Evolutionary conservation across 2,797 vertebrate genomes (phyloP), one percentile per base, ranked within the genome.

Genomic region (Tokudaia muenninki): DNA sequence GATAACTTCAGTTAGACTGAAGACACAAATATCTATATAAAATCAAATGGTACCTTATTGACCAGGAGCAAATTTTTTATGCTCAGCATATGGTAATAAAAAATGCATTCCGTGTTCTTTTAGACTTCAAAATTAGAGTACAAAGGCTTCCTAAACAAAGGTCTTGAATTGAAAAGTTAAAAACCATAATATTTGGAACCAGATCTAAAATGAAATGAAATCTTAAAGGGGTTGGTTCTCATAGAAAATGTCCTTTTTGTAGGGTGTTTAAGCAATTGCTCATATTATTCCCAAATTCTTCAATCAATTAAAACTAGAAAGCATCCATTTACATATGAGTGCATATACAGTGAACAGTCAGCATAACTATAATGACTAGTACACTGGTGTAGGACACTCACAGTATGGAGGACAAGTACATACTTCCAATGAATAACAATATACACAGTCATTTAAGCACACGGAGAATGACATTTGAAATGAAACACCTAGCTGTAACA

Each of bases 71-170:
- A 96, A 89, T 72, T 92, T 94, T 88, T 87, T 55, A 94, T 13
- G 44, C 5, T 74, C 44, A 95, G 84, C 65, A 57, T n/a, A 83
- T 92, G 74, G 50, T 29, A 24, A 94, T 93, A 12, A 55, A 81
- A 95, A 78, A 31, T 47, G 44, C 22, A 80, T 41, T 78, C 63
- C 47, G 16, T 34, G 63, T 90, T 79, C 14, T 59, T 78, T 87
- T 37, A 87, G 57, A 88, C 34, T 57, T 92, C 65, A 67, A 92
- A 95, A 91, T 91, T 31, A 83, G 59, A 95, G 78, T 59, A 93
- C 2, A 94, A 86, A 96, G 92, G 6, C 82, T 95, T 93, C 11
- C 77, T 86, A 82, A 70, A 87, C 74, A 93, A 96, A 90, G 92
- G 65, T 7, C 59, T 88, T 70, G 84, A 4, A 31, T 2, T 37